Evolutionary conservation across 2,113 vertebrate species (phyloP).

Genomic region (Strigops habroptila): DNA sequence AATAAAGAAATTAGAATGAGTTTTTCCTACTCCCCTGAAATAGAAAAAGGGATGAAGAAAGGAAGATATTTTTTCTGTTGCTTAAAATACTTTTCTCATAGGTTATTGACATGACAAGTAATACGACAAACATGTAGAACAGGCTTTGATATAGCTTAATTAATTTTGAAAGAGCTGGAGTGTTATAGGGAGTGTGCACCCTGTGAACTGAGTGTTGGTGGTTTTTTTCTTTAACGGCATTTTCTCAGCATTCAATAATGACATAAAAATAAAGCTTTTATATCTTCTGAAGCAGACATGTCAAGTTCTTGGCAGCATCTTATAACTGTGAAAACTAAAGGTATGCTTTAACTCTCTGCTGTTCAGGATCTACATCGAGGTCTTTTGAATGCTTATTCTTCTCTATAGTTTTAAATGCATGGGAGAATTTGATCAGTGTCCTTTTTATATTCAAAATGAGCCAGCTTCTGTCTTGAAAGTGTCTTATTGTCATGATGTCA

Average conservation of each 20-base stretch:
- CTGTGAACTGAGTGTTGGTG: neutral
- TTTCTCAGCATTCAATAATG: slow-evolving; percentile 60
- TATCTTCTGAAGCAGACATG: slow-evolving; percentile 33
- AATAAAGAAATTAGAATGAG: slow-evolving; percentile 8
- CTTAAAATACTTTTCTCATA: neutral
- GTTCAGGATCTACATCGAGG: slow-evolving; percentile 36
- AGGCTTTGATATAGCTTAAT: neutral
- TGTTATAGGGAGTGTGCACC: neutral
- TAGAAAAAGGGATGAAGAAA: slow-evolving; percentile 10
- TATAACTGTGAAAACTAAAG: slow-evolving; percentile 57
- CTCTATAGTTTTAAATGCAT: slow-evolving; percentile 83
- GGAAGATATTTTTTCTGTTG: neutral
- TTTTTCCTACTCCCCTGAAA: slow-evolving; percentile 22
- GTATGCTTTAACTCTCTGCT: slow-evolving; percentile 47
- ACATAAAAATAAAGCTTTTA: slow-evolving; percentile 40
- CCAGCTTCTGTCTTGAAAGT: slow-evolving; percentile 92
- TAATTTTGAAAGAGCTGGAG: slow-evolving; percentile 34
- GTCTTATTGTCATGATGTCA: slow-evolving; percentile 99
- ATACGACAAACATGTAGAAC: neutral
- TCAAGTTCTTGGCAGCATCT: slow-evolving; percentile 33
- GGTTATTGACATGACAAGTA: slow-evolving; percentile 45
- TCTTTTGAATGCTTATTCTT: slow-evolving; percentile 70
- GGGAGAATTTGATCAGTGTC: slow-evolving; percentile 89
- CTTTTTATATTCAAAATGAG: slow-evolving; percentile 92
- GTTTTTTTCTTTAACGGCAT: slow-evolving; percentile 52